A percentile compares a stretch with the other conserved stretches of the same genome.
Evolutionary conservation across 2,888 invertebrate genomes (phyloP).

Genomic region (Fissipunctia ypsillon): DNA sequence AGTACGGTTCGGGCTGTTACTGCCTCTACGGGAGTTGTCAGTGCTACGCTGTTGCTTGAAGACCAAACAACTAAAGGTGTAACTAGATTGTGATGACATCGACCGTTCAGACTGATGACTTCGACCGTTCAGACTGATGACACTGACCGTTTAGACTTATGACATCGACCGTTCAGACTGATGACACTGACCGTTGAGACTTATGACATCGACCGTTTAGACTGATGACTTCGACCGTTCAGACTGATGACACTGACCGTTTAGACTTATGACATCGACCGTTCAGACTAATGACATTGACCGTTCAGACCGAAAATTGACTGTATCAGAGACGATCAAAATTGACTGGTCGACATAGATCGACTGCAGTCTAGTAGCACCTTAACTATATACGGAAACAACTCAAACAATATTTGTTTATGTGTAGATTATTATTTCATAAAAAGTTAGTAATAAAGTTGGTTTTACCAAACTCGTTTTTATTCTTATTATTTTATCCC

Average conservation of each 20-base stretch:
- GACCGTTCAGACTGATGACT: not conserved
- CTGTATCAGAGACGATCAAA: too few relatives aligned
- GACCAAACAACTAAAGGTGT: constrained; percentile 6
- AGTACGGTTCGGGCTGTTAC: constrained; percentile 21
- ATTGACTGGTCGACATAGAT: not conserved
- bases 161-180: not conserved
- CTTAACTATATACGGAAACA: not conserved
- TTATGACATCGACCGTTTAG: not conserved
- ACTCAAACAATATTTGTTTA: not conserved
- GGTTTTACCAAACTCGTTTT: constrained; percentile 8
- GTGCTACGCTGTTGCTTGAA: constrained; percentile 26
- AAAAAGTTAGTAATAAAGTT: constrained; percentile 17
- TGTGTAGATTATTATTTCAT: too few relatives aligned
- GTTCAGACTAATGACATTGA: not conserved
- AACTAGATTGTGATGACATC: not conserved
- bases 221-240: not conserved
- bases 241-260: not conserved
- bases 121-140: not conserved
- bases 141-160: not conserved
- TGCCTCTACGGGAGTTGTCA: constrained; percentile 42
- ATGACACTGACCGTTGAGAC: not conserved
- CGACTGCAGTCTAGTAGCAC: not conserved
- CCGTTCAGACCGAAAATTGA: not conserved
- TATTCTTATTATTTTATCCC: constrained; percentile 16
- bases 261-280: not conserved